A percentile compares a stretch with the other conserved stretches of the same genome.
These are phyloP conservation scores for Cavia porcellus DNA, from an alignment of 2,113 vertebrate genomes.

Conservation along the genomic window DNA sequence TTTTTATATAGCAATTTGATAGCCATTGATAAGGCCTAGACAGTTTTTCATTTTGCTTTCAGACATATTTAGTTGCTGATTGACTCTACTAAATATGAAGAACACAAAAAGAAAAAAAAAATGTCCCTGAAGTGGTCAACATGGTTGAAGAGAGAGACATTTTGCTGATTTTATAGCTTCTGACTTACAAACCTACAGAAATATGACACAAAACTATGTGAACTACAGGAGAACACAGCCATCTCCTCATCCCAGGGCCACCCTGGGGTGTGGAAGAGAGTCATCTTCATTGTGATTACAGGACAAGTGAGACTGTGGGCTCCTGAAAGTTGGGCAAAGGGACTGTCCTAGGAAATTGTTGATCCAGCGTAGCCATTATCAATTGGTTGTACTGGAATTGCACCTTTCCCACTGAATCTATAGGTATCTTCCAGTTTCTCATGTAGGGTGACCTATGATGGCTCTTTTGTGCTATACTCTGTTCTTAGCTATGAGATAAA, in stretches of 20 bases:
- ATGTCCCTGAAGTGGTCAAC: background rate
- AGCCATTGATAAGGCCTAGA: background rate
- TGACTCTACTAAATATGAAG: background rate
- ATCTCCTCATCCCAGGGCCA: background rate
- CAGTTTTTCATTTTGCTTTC: background rate
- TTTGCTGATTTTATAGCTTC: background rate
- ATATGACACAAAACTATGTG: background rate
- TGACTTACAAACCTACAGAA: background rate
- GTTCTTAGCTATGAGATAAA: background rate
- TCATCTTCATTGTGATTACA: background rate
- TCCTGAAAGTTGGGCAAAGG: background rate
- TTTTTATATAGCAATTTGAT: background rate
- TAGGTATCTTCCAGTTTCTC: background rate
- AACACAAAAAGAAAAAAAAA: background rate
- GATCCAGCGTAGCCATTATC: background rate
- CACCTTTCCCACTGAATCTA: background rate
- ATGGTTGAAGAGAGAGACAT: background rate
- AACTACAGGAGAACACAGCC: no score
- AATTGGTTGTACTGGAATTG: background rate
- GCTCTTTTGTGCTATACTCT: fast-evolving
- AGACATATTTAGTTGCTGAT: background rate
- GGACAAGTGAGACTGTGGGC: background rate
- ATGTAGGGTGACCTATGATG: background rate
- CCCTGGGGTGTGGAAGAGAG: background rate
- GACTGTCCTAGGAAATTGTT: fast-evolving